These are phyloP conservation scores for Microplitis mediator DNA, from an alignment of 1,140 invertebrate species.

Conservation along the genomic window DNA sequence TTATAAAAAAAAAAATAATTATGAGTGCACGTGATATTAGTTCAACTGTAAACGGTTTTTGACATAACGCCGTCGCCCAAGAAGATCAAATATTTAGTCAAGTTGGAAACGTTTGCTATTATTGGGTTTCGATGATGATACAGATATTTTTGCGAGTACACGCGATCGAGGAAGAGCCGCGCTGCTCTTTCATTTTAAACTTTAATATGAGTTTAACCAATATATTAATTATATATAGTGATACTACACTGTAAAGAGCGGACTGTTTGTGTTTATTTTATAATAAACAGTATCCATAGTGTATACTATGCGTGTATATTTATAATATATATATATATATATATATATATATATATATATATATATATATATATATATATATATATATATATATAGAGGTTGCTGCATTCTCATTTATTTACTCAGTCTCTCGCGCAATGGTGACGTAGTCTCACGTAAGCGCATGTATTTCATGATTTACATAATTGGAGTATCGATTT, in stretches of 20 bases:
- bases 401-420: not conserved
- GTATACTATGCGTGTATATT: not conserved
- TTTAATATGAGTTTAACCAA: no score
- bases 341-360: not conserved
- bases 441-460: conserved; percentile 22
- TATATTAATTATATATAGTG: not conserved
- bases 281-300: not conserved
- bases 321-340: not conserved
- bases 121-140: not conserved
- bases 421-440: not conserved
- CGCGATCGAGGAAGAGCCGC: not conserved
- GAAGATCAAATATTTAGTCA: conserved; percentile 2
- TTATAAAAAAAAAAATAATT: not conserved
- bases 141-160: not conserved
- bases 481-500: conserved; percentile 27
- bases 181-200: not conserved
- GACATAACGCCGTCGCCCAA: no score
- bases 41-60: not conserved
- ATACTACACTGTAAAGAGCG: no score
- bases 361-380: not conserved
- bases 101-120: not conserved
- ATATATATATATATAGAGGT: not conserved
- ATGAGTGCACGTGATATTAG: not conserved
- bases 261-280: not conserved
- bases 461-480: conserved; percentile 24